A percentile compares a stretch with the other conserved stretches of the same genome.
phyloP scores from a whole-genome alignment of 2,113 vertebrate species.

The Phocoena sinus region DNA sequence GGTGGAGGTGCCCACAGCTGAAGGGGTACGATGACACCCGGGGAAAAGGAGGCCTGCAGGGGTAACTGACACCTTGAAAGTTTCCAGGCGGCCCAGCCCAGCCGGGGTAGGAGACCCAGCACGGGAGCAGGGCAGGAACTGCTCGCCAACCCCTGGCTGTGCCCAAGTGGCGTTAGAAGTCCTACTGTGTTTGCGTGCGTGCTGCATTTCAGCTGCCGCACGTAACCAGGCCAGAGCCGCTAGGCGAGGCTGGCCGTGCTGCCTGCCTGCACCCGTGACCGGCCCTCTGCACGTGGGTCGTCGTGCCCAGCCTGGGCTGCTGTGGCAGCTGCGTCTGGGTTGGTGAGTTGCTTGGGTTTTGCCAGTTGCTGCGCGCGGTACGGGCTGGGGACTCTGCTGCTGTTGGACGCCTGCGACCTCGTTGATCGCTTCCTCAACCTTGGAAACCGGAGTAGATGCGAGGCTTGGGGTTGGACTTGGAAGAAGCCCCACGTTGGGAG shows the following conservation, averaged over 20 bases:
- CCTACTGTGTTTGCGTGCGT: fast-evolving
- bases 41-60: no score
- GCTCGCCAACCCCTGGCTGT: background rate
- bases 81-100: fast-evolving
- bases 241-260: fast-evolving
- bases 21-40: background rate
- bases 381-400: background rate
- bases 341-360: background rate
- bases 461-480: background rate
- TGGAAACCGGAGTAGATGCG: background rate
- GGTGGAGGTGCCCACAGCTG: background rate
- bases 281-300: fast-evolving
- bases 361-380: background rate
- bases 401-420: fast-evolving
- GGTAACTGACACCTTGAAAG: background rate
- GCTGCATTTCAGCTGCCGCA: fast-evolving
- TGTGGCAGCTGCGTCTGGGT: background rate
- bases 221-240: fast-evolving
- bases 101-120: background rate
- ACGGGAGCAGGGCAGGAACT: fast-evolving
- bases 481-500: fast-evolving
- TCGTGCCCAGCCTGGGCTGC: background rate
- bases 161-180: fast-evolving
- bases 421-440: background rate
- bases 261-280: fast-evolving